These are phyloP conservation scores for Asobara japonica DNA, from an alignment of 1,140 invertebrate species.

Conservation along the genomic window DNA sequence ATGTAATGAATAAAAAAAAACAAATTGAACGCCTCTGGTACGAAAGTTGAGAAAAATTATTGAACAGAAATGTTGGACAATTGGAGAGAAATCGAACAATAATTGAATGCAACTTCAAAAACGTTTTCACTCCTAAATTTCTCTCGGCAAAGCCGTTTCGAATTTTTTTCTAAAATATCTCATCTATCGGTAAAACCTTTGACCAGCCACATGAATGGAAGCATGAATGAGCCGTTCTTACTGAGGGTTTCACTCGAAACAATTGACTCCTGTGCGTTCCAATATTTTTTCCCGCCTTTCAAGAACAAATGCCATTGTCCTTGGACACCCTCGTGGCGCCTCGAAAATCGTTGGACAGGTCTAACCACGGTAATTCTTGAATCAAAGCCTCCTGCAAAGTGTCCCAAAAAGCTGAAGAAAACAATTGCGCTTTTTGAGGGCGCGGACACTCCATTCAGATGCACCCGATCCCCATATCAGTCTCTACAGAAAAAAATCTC, in stretches of 20 bases:
- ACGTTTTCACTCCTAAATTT: no score
- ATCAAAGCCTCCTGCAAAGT: neutral
- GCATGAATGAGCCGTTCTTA: constrained; percentile 14
- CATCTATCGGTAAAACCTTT: neutral
- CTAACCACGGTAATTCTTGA: neutral
- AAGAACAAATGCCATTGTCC: constrained; percentile 21
- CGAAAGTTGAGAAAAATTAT: no score
- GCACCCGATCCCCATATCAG: no score
- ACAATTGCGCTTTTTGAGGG: neutral
- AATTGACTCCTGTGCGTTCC: neutral
- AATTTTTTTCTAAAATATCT: neutral
- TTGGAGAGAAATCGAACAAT: no score
- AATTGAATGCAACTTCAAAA: no score
- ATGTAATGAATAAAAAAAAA: no score
- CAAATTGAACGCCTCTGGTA: no score
- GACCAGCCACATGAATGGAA: constrained; percentile 24
- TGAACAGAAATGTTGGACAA: no score
- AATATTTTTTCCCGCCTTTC: constrained; percentile 1
- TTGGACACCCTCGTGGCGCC: neutral
- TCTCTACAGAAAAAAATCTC: no score
- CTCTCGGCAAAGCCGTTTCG: no score
- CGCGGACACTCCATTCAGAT: no score
- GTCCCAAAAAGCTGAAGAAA: neutral
- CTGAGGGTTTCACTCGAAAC: constrained; percentile 25
- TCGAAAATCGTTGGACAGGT: neutral